These are phyloP conservation scores for Falco berigora DNA, from an alignment of 2,797 vertebrate species.

Conservation along the genomic window DNA sequence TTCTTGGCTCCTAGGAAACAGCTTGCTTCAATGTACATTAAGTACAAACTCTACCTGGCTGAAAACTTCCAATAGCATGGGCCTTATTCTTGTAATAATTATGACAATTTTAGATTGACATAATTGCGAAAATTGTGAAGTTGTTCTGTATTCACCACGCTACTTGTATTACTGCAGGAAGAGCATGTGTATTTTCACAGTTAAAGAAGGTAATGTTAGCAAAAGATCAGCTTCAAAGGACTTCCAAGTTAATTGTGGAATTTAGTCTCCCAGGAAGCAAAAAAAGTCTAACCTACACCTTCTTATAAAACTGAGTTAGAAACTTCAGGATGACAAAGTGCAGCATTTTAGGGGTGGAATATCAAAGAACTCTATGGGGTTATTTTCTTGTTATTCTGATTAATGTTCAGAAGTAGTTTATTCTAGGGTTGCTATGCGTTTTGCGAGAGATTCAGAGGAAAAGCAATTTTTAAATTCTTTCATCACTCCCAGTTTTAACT, in stretches of 20 bases:
- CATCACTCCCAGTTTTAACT: neutral
- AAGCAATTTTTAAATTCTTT: neutral
- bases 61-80: neutral
- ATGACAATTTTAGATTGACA: neutral
- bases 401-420: neutral
- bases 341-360: neutral
- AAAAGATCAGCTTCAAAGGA: slow-evolving; percentile 1
- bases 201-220: neutral
- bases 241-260: neutral
- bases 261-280: neutral
- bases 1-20: neutral
- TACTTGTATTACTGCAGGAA: neutral
- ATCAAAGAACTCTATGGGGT: neutral
- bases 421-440: neutral
- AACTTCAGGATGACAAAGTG: neutral
- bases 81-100: neutral
- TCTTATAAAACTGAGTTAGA: neutral
- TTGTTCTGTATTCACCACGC: neutral
- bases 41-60: neutral
- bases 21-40: neutral
- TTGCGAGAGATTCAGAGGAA: neutral
- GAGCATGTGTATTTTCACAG: neutral
- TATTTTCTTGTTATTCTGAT: neutral
- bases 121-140: neutral
- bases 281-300: neutral